Base-by-base conservation (phyloP, 2,888 invertebrate species). In the Eurois occulta region DNA sequence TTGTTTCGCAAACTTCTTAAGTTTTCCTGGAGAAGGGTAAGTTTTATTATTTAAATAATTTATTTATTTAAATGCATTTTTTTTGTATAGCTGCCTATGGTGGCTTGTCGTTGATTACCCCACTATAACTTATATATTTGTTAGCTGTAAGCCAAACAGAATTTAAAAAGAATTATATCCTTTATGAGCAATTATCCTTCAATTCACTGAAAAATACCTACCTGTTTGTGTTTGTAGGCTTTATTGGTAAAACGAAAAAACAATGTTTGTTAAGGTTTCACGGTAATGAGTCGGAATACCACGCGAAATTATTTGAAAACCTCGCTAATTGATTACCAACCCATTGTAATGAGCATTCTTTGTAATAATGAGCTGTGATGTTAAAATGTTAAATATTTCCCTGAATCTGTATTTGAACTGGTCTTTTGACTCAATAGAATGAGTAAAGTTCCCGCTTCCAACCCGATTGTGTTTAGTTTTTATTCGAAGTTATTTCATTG, bases 11-110 rank as follows among this genome's bases (percentile, higher is more conserved):
- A 71, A 78, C 60, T 86, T 77, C 58, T 55, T 16, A 67, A 75
- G 70, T 86, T 81, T 78, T 67, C 72, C 66, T 69, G 5, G 10
- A 72, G 24, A 71, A 81, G 46, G 72, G 85, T 86, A 46, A 81
- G 85, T 72, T 52, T 60, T 13, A 32, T 24, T 28, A 35, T 68
- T 18, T 8, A 62, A 64, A 7, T 18, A 52, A 32, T 43, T 18
- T 46, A 28, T 3, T 24, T 1, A 58, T 24, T 0, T 24, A 52
- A 16, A n/a, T 13, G n/a, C 55, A 18, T 18, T 16, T 43, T 5
- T 46, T 46, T 46, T 46, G n/a, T n/a, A n/a, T 46, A 6, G 46
- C 46, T 18, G 18, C 0, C 16, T 46, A 16, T 46, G 18, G 21
- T 46, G 21, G 24, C 24, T 48, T 48, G 48, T 24, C 48, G 8